Base-by-base conservation (phyloP, 2,888 invertebrate genomes). In the Caenorhabditis virilis region DNA sequence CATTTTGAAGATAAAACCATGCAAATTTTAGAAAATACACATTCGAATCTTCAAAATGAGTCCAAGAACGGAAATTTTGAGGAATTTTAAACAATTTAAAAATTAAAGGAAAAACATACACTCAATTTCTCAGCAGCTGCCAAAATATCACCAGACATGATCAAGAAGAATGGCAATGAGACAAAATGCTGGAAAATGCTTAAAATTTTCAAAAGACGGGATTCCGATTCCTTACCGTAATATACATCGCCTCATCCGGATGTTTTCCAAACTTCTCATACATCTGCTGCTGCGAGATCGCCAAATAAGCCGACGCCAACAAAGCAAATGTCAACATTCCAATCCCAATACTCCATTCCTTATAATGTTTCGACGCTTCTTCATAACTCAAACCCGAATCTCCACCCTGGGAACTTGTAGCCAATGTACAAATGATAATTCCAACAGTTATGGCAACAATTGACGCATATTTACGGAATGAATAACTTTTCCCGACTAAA, bases 401-500 rank as follows among this genome's bases (percentile, higher is more conserved):
- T 52, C 56, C 42, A 16, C 33, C 64, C 26, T 54, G 58, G 2
- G 61, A 35, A 11, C 61, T 66, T 7, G 75, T 77, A 20, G 92
- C 90, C 52, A 95, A 87, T 0, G 97, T 98, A 84, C 95, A 95
- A 16, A 93, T 87, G 0, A 90, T 88, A 55, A 98, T 95, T 13
- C 97, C 97, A n/a, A 89, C 81, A 0, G 94, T 92, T 81, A 98
- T 95, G 89, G 95, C 90, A 9, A 90, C 85, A 7, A 98, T 91
- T 0, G 97, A 92, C 9, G 93, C 65, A 85, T 94, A 95, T 84
- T 97, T 95, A 30, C 90, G 88, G 2, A 89, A 85, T 1, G 89
- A 56, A 50, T 83, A 86, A 79, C 87, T 87, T 82, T 91, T 92
- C 78, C 92, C 91, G 39, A 95, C 84, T 61, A 95, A 90, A 76